Conservation (phyloP, 1,140 invertebrate species). For the Procambarus virginalis region DNA sequence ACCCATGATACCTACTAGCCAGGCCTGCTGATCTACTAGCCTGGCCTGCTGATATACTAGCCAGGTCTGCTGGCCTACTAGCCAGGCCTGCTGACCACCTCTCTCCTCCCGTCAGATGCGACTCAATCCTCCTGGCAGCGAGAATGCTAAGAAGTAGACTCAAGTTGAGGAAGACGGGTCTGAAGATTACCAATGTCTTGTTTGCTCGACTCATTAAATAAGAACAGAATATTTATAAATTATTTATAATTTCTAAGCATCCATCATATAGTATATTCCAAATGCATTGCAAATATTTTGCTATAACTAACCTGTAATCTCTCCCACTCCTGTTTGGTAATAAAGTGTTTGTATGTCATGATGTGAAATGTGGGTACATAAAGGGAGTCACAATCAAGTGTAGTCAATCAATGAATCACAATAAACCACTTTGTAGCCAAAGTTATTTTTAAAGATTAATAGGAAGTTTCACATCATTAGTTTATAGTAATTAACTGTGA, state of each 20-base stretch:
- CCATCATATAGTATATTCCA: neutral
- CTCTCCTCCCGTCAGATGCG: conserved; percentile 27
- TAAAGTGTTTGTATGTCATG: too few relatives aligned
- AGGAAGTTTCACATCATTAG: neutral
- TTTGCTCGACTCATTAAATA: too few relatives aligned
- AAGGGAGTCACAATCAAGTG: too few relatives aligned
- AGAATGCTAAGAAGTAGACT: conserved; percentile 1
- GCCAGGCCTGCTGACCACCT: conserved; percentile 2
- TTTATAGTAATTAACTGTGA: neutral
- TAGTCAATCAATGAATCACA: too few relatives aligned
- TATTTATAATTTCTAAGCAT: neutral
- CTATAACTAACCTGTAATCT: neutral
- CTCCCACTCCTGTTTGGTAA: too few relatives aligned
- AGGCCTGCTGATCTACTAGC: neutral
- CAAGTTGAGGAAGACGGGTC: neutral
- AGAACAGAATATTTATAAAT: too few relatives aligned
- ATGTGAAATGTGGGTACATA: too few relatives aligned
- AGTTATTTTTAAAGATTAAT: neutral
- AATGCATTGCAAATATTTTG: neutral
- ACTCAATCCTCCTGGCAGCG: conserved; percentile 44
- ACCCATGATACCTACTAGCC: neutral
- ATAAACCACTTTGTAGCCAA: too few relatives aligned
- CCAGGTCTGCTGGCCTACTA: neutral
- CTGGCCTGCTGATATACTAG: neutral
- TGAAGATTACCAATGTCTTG: too few relatives aligned